Evolutionary conservation across 1,140 invertebrate species (phyloP).

Genomic region (Drosophila tani): DNA sequence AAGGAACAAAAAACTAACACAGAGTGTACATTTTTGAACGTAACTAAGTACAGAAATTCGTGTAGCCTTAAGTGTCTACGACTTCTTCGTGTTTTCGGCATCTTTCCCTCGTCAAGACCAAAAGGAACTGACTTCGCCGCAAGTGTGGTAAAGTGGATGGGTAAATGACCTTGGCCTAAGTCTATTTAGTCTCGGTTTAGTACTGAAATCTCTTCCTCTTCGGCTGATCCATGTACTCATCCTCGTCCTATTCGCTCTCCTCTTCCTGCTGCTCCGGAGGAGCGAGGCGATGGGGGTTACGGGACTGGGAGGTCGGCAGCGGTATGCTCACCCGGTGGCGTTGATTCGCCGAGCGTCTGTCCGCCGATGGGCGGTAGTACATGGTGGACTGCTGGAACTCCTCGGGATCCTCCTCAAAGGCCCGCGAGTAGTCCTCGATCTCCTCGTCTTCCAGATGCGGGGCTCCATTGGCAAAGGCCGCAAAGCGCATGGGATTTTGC

Average conservation of each 20-base stretch:
- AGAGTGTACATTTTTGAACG: too few species aligned
- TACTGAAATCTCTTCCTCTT: too few species aligned
- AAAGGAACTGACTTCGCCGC: neutral
- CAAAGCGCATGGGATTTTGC: conserved; percentile 88
- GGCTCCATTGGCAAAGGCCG: conserved; percentile 93
- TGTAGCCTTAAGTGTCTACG: neutral
- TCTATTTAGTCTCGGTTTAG: too few species aligned
- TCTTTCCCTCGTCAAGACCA: neutral
- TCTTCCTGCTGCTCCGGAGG: neutral
- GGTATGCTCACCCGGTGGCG: neutral
- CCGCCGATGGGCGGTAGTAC: conserved; percentile 53
- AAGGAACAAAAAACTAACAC: too few species aligned
- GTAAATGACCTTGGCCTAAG: too few species aligned
- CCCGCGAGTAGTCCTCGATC: conserved; percentile 89
- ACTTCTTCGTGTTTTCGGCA: neutral
- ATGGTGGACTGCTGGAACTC: conserved; percentile 55
- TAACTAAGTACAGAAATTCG: too few species aligned
- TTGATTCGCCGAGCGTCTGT: neutral
- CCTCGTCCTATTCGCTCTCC: too few species aligned
- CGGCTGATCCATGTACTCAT: too few species aligned
- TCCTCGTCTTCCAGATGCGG: conserved; percentile 93
- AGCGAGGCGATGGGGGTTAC: neutral
- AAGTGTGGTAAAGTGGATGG: too few species aligned
- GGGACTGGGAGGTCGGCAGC: neutral
- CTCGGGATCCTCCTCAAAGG: conserved; percentile 50